A percentile compares a stretch with the other conserved stretches of the same genome.
Evolutionary conservation across 2,888 invertebrate genomes (phyloP).

Genomic region (Rotaria socialis): DNA sequence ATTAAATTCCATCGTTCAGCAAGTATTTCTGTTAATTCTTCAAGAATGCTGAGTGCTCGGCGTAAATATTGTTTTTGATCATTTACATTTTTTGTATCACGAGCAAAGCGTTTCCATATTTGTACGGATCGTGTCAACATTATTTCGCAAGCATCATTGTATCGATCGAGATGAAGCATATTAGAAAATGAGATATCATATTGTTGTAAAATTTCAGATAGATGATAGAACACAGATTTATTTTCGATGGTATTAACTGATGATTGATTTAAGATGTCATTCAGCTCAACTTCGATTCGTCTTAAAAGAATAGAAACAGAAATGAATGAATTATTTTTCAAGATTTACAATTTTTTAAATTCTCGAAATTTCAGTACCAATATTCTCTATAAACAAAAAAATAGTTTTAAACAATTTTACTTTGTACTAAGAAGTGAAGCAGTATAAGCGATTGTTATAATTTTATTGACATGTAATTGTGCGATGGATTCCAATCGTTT

Average conservation of each 20-base stretch:
- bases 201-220: background rate
- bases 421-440: background rate
- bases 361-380: too few species aligned
- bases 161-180: background rate
- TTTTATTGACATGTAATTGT: slow-evolving; percentile 16
- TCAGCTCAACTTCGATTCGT: background rate
- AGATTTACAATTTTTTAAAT: too few species aligned
- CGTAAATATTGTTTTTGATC: background rate
- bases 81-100: background rate
- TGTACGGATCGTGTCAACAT: background rate
- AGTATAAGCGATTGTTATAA: background rate
- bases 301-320: background rate
- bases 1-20: slow-evolving; percentile 9
- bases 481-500: slow-evolving; percentile 4
- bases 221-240: background rate
- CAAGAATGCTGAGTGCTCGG: background rate
- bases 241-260: background rate
- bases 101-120: background rate
- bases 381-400: too few species aligned
- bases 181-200: background rate
- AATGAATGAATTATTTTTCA: too few species aligned
- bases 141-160: slow-evolving; percentile 5
- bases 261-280: background rate
- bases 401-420: background rate
- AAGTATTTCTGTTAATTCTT: background rate